phyloP scores from a whole-genome alignment of 2,888 invertebrate species.

The Aleiodes alternator region DNA sequence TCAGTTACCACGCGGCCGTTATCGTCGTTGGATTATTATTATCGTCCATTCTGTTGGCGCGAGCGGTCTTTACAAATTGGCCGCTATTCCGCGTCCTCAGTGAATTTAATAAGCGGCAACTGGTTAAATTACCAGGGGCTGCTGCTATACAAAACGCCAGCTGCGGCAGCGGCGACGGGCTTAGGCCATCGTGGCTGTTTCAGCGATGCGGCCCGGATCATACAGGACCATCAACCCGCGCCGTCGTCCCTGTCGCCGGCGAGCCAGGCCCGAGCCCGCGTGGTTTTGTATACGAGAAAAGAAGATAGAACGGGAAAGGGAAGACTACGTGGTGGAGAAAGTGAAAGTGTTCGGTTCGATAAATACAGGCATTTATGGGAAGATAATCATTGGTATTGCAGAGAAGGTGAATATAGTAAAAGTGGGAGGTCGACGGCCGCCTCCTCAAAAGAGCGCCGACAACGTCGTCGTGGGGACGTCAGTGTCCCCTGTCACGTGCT shows the following conservation, averaged over 20 bases:
- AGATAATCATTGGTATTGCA: not conserved
- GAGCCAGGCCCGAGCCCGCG: slow-evolving; percentile 46
- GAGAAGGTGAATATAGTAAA: slow-evolving; percentile 39
- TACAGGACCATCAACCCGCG: slow-evolving; percentile 63
- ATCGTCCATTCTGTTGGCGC: slow-evolving; percentile 11
- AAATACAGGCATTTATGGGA: slow-evolving; percentile 11
- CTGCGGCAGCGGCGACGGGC: slow-evolving; percentile 67
- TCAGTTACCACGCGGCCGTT: slow-evolving; percentile 18
- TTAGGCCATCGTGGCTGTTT: slow-evolving; percentile 71
- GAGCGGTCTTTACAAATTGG: not conserved
- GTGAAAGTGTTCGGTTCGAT: slow-evolving; percentile 8
- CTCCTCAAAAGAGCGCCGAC: slow-evolving; percentile 58
- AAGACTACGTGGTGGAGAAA: not conserved
- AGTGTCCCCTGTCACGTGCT: slow-evolving; percentile 66
- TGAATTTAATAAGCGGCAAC: slow-evolving; percentile 33
- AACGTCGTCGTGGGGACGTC: slow-evolving; percentile 64
- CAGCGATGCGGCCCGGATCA: slow-evolving; percentile 74
- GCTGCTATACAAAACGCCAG: slow-evolving; percentile 62
- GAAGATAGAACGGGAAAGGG: slow-evolving; percentile 25
- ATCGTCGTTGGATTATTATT: slow-evolving; percentile 12
- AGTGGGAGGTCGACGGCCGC: slow-evolving; percentile 56
- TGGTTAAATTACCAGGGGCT: slow-evolving; percentile 55
- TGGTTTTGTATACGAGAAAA: slow-evolving; percentile 24
- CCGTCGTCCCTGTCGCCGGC: slow-evolving; percentile 56
- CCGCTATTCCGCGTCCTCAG: slow-evolving; percentile 24